Evolutionary conservation across 2,797 vertebrate genomes (phyloP), one percentile per base, ranked within the genome.

Genomic region (Helostoma temminkii): DNA sequence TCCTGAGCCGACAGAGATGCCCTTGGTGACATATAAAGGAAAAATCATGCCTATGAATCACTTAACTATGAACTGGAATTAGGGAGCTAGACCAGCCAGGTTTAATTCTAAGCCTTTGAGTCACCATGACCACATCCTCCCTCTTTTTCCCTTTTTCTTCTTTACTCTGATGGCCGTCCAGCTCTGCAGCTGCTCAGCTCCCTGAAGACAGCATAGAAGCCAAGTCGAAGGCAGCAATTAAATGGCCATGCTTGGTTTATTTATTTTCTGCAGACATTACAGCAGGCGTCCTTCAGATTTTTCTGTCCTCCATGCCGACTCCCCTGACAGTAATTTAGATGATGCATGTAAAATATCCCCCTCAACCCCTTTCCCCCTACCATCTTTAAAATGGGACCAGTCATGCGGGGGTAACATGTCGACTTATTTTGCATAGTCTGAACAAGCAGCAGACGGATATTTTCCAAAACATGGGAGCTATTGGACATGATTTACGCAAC

Each of bases 231-330:
- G 67, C 64, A 71, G 68, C 85, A 89, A 91, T 87, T 91, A 90
- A 91, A 91, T 9, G 53, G 68, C 77, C 80, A 74, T 88, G 83
- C 76, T 86, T 86, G 75, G 62, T 83, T 89, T 89, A 81, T 91
- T 91, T 88, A 82, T 86, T 89, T 83, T 58, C 63, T 71, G 59
- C 55, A 14, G 60, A 75, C 71, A 85, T 81, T 68, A 71, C 70
- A 69, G 67, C 56, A 65, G 50, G 59, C 58, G 6, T 83, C 77
- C 66, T 71, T 88, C 54, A 21, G 46, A 77, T 69, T 64, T 76
- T 42, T 42, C 54, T 22, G 52, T 47, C 45, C 61, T 72, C 46
- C 0, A 6, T 49, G 15, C 52, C 7, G 43, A 46, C 54, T 76
- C 76, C 56, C 71, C 34, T 30, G 66, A 64, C 77, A 80, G 53